phyloP scores from a whole-genome alignment of 2,113 vertebrate species.

The Sterna hirundo region DNA sequence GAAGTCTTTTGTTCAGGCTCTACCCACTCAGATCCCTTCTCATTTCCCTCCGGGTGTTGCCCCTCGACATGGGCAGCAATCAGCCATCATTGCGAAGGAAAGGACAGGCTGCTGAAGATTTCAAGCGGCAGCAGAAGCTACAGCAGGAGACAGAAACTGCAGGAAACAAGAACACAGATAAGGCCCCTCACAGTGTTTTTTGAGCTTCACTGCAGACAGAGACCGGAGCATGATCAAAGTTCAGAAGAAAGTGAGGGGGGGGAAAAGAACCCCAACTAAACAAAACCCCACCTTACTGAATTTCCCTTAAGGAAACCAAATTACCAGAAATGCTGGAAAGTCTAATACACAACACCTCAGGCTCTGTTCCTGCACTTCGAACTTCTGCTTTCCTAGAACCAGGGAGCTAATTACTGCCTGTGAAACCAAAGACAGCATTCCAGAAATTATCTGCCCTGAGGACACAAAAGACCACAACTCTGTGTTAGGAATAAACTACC shows the following conservation, averaged over 20 bases:
- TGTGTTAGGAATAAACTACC: neutral
- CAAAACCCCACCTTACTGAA: fast-evolving
- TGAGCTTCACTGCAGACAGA: neutral
- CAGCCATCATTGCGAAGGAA: neutral
- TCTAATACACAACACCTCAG: neutral
- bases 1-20: neutral
- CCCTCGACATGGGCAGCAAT: neutral
- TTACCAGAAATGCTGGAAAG: neutral
- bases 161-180: neutral
- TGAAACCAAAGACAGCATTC: neutral
- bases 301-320: neutral
- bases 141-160: neutral
- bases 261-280: neutral
- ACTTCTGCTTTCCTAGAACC: neutral
- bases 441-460: neutral
- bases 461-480: neutral
- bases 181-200: neutral
- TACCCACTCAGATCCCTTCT: neutral
- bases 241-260: neutral
- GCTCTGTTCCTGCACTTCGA: neutral
- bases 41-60: neutral
- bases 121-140: neutral
- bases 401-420: neutral
- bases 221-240: neutral
- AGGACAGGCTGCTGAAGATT: neutral